Evolutionary conservation across 2,888 invertebrate species (phyloP).

Genomic region (Dichetophora obliterata): DNA sequence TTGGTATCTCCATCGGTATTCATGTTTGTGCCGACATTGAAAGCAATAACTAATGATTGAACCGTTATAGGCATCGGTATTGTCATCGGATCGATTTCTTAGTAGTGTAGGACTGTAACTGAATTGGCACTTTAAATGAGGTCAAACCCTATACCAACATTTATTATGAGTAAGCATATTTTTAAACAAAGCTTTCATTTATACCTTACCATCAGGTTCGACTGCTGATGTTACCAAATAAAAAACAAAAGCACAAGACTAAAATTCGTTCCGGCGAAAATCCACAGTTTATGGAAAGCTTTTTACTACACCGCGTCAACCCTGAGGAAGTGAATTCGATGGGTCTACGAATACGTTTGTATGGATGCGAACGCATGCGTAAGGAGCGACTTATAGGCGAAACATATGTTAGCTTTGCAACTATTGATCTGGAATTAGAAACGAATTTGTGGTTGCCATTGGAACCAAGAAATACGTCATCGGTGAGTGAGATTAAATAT

Average conservation of each 20-base stretch:
- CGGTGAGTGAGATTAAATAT: slow-evolving; percentile 66
- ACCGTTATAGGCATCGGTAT: too few species aligned
- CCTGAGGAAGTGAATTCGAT: slow-evolving; percentile 95
- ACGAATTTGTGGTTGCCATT: slow-evolving; percentile 91
- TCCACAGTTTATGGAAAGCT: slow-evolving; percentile 93
- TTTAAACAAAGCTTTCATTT: too few species aligned
- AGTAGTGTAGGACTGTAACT: too few species aligned
- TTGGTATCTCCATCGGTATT: too few species aligned
- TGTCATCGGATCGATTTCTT: too few species aligned
- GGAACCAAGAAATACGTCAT: slow-evolving; percentile 77
- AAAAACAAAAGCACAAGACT: slow-evolving; percentile 95
- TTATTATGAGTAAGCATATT: too few species aligned
- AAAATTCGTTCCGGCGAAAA: slow-evolving; percentile 92
- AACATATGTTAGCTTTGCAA: slow-evolving; percentile 89
- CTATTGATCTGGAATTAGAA: slow-evolving; percentile 90
- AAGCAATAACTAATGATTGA: too few species aligned
- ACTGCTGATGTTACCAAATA: slow-evolving; percentile 87
- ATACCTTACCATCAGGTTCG: slow-evolving; percentile 77
- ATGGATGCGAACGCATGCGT: slow-evolving; percentile 93
- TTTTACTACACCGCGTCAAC: slow-evolving; percentile 90
- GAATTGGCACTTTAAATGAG: too few species aligned
- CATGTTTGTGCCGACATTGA: too few species aligned
- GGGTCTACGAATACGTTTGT: slow-evolving; percentile 90
- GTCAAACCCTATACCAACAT: too few species aligned
- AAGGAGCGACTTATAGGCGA: slow-evolving; percentile 93